A percentile compares a stretch with the other conserved stretches of the same genome.
phyloP scores from a whole-genome alignment of 1,140 invertebrate genomes.

The Wiebesia pumilae region DNA sequence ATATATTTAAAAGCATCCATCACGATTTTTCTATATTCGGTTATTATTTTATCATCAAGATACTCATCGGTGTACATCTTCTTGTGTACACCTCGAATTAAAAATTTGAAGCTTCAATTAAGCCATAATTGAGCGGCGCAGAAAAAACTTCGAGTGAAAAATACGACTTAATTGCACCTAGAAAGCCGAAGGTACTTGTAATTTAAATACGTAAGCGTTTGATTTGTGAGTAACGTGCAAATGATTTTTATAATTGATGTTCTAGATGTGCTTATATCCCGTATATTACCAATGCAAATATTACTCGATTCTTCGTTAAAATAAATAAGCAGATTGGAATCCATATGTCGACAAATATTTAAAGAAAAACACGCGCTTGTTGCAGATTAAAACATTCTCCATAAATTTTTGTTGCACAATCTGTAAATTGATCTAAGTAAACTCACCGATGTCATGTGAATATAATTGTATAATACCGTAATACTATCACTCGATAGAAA shows the following conservation, averaged over 20 bases:
- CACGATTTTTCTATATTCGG: neutral
- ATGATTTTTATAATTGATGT: conserved; percentile 9
- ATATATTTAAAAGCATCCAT: too few species aligned
- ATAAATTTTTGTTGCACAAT: conserved; percentile 13
- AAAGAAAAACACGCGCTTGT: neutral
- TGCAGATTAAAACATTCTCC: conserved; percentile 2
- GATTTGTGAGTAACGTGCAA: neutral
- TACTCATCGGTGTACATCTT: neutral
- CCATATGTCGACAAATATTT: neutral
- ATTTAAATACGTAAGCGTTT: neutral
- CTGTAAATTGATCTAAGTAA: neutral
- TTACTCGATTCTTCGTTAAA: neutral
- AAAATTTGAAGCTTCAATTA: neutral
- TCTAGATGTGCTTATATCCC: neutral
- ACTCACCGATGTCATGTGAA: neutral
- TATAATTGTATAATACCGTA: neutral
- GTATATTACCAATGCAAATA: conserved; percentile 27
- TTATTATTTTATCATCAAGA: neutral
- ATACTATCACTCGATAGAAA: neutral
- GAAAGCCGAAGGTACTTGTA: neutral
- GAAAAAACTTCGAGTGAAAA: neutral
- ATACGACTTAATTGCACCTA: neutral
- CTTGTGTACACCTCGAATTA: neutral
- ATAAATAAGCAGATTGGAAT: conserved; percentile 17
- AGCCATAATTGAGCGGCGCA: neutral